Percentiles rank a stretch among this genome's conserved stretches.
Conservation (phyloP, 2,888 invertebrate species). For the Orchesellides sinensis region DNA sequence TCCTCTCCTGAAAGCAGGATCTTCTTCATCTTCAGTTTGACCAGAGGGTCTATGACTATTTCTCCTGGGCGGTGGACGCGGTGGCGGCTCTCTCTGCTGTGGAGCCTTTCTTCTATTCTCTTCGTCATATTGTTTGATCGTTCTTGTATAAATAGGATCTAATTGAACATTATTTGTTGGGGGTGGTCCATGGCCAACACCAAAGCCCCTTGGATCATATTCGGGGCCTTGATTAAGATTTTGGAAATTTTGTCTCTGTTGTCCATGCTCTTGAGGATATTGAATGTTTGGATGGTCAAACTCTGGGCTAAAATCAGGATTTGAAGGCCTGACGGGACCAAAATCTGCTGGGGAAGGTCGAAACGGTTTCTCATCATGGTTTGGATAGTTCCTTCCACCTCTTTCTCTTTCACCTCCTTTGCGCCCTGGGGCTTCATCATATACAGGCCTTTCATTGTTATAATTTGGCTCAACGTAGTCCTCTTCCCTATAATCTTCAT, state of each 20-base stretch:
- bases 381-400: neutral
- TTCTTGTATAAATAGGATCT: slow-evolving; percentile 73
- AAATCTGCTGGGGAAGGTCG: slow-evolving; percentile 62
- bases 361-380: slow-evolving; percentile 48
- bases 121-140: slow-evolving; percentile 73
- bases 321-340: slow-evolving; percentile 67
- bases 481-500: slow-evolving; percentile 31
- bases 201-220: slow-evolving; percentile 67
- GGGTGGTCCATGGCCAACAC: slow-evolving; percentile 65
- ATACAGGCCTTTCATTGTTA: slow-evolving; percentile 60
- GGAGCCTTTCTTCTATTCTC: slow-evolving; percentile 39
- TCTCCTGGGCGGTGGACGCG: slow-evolving; percentile 16
- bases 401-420: slow-evolving; percentile 1
- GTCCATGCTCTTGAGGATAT: slow-evolving; percentile 23
- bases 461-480: slow-evolving; percentile 63
- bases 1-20: no score
- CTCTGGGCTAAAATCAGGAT: slow-evolving; percentile 50
- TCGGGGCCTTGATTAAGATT: slow-evolving; percentile 46
- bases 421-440: slow-evolving; percentile 49
- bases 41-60: slow-evolving; percentile 29
- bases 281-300: slow-evolving; percentile 69
- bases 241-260: slow-evolving; percentile 4
- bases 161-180: slow-evolving; percentile 58
- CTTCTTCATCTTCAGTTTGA: slow-evolving; percentile 19
- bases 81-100: neutral